Base-by-base conservation (phyloP, 2,113 vertebrate genomes). In the Chlorodrepanis virens region DNA sequence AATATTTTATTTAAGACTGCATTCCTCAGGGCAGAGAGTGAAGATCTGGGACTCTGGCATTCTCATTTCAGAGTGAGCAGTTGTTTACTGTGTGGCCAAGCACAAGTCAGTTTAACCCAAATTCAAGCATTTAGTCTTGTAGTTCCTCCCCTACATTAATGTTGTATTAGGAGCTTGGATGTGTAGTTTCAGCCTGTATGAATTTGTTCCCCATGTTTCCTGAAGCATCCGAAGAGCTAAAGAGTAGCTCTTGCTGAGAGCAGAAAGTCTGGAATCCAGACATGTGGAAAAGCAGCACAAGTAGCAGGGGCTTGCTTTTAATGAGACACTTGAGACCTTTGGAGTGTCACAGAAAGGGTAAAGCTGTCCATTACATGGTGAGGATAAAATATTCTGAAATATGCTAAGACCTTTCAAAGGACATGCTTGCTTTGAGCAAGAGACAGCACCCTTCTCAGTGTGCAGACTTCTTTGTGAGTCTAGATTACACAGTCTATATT, bases 401-500 rank as follows among this genome's bases (percentile, higher is more conserved):
- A 72, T 50, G 65, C 72, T 35, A 84, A 87, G 72, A 56, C 59
- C 52, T 81, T 76, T 42, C 37, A 57, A 85, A 87, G 86, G 67
- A 40, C 5, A 1, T 74, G 60, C 35, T 86, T 83, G 49, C 83
- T 50, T 28, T 60, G 69, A 39, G 80, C 37, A n/a, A 47, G 40
- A 54, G 84, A 35, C 50, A 68, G 75, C 59, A n/a, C 22, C 39
- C 21, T 83, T 70, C 54, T 80, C 60, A 40, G 2, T 21, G 56
- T 39, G 77, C 76, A 90, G 68, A 77, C 72, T 65, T 63, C 81
- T 81, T 49, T 65, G 1, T 39, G 70, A 69, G 22, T 59, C 68
- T 56, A 88, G 90, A 83, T 95, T 96, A 74, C 64, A 70, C 82
- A 77, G 85, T 76, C 87, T 96, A 1, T 94, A 63, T 94, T 96